phyloP scores from a whole-genome alignment of 1,140 invertebrate genomes.

The Himalopsyche phryganea region DNA sequence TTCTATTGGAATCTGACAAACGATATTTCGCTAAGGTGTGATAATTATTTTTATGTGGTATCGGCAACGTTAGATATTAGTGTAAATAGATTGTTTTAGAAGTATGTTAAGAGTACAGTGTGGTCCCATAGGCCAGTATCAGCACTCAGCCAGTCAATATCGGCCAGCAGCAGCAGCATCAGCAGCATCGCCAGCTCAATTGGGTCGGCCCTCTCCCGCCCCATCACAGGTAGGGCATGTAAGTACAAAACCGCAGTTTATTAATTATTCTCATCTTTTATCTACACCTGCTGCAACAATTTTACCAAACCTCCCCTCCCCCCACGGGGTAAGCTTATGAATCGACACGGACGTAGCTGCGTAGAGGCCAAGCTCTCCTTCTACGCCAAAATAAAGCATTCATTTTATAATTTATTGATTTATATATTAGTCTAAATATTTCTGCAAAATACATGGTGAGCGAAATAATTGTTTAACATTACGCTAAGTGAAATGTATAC shows the following conservation, averaged over 20 bases:
- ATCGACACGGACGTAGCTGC: no score
- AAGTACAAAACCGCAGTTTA: constrained; percentile 33
- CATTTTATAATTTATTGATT: no score
- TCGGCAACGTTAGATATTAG: background rate
- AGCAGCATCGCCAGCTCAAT: constrained; percentile 63
- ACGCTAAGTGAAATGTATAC: no score
- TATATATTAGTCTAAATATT: no score
- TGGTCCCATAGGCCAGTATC: constrained; percentile 55
- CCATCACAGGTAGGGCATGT: constrained; percentile 70
- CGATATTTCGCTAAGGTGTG: background rate
- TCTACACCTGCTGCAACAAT: no score
- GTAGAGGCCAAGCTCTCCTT: no score
- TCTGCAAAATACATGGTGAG: no score
- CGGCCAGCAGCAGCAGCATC: constrained; percentile 58
- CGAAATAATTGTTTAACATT: no score
- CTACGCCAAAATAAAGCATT: no score
- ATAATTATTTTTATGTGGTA: background rate
- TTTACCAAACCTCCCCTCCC: no score
- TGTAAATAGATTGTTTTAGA: constrained; percentile 3
- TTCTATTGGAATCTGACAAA: no score
- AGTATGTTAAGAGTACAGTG: constrained; percentile 18
- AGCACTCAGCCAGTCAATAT: constrained; percentile 64
- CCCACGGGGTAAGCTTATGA: no score
- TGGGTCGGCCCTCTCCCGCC: constrained; percentile 61
- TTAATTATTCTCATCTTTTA: background rate